phyloP scores from a whole-genome alignment of 2,888 invertebrate genomes.

The Sympetrum striolatum region DNA sequence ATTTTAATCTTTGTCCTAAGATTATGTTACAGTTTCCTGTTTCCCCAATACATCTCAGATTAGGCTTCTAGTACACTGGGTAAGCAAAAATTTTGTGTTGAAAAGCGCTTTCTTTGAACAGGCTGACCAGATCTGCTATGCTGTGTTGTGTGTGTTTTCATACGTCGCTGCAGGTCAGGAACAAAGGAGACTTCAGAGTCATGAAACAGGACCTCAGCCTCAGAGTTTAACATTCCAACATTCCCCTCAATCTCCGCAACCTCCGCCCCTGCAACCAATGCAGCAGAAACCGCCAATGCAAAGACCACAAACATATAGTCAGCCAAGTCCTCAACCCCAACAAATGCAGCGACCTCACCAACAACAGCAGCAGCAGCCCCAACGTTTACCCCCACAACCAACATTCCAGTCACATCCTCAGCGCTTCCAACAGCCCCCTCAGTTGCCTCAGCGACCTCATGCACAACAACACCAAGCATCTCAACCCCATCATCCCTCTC shows the following conservation, averaged over 20 bases:
- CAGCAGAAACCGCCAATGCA: conserved; percentile 52
- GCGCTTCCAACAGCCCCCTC: neutral
- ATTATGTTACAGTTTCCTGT: too few relatives aligned
- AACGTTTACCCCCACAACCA: conserved; percentile 33
- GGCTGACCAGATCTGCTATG: conserved; percentile 99
- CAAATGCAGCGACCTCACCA: conserved; percentile 51
- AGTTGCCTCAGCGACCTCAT: neutral
- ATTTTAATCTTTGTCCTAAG: too few relatives aligned
- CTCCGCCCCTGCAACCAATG: conserved; percentile 56
- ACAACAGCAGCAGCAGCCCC: conserved; percentile 49
- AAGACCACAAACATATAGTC: conserved; percentile 47
- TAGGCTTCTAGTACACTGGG: too few relatives aligned
- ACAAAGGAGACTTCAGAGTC: conserved; percentile 63
- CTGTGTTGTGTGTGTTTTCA: conserved; percentile 98
- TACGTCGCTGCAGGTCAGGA: conserved; percentile 94
- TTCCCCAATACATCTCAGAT: too few relatives aligned
- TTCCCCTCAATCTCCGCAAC: conserved; percentile 30
- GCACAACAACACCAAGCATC: neutral
- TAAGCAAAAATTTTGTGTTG: conserved; percentile 16
- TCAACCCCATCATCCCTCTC: neutral
- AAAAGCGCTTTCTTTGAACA: conserved; percentile 57
- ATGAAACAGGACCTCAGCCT: conserved; percentile 50
- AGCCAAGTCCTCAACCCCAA: conserved; percentile 30
- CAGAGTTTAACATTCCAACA: conserved; percentile 53
- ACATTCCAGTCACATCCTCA: neutral